Percentiles rank a stretch among this genome's conserved stretches.
Conservation (phyloP, 2,797 vertebrate genomes). For the Phataginus tetradactyla region DNA sequence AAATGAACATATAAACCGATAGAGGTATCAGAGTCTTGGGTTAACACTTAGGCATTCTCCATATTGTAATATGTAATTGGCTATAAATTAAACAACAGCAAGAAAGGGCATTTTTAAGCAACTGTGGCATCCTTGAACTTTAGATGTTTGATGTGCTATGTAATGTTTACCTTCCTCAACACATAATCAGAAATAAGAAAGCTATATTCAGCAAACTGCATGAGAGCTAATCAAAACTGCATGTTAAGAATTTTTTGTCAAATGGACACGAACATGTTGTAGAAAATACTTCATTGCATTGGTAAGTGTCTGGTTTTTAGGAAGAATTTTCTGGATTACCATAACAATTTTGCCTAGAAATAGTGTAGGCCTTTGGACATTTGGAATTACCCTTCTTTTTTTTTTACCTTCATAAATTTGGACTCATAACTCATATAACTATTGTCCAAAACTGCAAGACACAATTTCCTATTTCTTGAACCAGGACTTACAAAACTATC, state of each 20-base stretch:
- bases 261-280: background rate
- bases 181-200: background rate
- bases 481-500: background rate
- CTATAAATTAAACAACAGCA: background rate
- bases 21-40: background rate
- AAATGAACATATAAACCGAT: background rate
- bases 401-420: background rate
- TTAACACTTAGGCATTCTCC: background rate
- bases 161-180: background rate
- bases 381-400: background rate
- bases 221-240: background rate
- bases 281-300: background rate
- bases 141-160: background rate
- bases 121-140: background rate
- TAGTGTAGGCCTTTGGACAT: background rate
- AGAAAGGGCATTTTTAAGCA: background rate
- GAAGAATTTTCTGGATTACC: background rate
- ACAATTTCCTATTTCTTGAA: conserved; percentile 35
- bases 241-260: background rate
- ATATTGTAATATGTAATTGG: background rate
- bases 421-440: background rate
- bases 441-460: background rate
- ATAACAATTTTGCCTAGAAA: conserved; percentile 44
- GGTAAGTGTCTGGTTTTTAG: background rate
- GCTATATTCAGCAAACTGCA: background rate